Evolutionary conservation across 2,888 invertebrate species (phyloP).

Genomic region (Vesta saturnalis): DNA sequence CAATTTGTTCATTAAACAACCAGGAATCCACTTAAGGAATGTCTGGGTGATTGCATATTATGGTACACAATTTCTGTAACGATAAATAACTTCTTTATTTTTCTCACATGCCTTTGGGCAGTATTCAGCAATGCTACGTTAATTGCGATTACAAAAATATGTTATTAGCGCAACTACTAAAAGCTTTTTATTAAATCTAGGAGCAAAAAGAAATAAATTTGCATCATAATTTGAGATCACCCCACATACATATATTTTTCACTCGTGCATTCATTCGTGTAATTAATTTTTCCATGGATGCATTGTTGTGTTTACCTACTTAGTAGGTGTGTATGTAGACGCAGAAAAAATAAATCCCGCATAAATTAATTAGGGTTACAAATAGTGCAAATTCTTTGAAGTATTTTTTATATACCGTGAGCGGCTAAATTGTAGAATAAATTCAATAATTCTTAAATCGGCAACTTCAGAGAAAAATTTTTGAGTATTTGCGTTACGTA

Average conservation of each 20-base stretch:
- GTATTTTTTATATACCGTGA: not conserved
- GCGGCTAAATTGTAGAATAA: no score
- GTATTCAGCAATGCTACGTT: not conserved
- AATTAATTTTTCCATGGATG: not conserved
- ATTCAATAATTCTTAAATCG: no score
- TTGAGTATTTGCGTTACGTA: no score
- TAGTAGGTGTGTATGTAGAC: not conserved
- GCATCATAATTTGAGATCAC: constrained; percentile 12
- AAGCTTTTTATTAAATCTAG: not conserved
- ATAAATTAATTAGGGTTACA: not conserved
- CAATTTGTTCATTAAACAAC: not conserved
- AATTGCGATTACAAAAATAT: not conserved
- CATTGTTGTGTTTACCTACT: no score
- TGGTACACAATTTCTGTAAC: not conserved
- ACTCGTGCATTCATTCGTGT: not conserved
- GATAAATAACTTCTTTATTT: constrained; percentile 10
- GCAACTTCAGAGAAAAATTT: no score
- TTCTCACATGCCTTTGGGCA: constrained; percentile 3
- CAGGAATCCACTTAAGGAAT: not conserved
- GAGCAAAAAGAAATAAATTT: not conserved
- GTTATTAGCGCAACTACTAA: constrained; percentile 8
- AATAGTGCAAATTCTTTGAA: not conserved
- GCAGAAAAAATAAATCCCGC: not conserved
- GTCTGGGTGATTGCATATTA: constrained; percentile 12
- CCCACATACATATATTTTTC: not conserved